Evolutionary conservation across 2,113 vertebrate species (phyloP).

Genomic region (Tragelaphus scriptus): DNA sequence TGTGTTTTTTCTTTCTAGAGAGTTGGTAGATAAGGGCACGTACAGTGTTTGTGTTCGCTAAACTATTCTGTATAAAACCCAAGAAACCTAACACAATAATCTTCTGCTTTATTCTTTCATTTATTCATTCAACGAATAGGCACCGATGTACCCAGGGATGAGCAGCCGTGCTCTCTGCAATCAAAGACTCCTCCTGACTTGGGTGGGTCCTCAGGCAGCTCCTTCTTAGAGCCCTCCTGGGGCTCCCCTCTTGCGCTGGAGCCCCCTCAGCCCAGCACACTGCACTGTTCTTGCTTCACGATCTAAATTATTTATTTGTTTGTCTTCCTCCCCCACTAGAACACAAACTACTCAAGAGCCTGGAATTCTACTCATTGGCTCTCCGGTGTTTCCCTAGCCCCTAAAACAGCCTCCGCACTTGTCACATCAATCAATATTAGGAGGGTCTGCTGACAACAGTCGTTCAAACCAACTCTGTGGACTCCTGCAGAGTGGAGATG

Average conservation of each 20-base stretch:
- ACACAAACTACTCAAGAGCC: background rate
- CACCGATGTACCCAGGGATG: background rate
- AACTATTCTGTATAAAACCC: background rate
- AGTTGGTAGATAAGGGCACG: background rate
- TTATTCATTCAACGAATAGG: background rate
- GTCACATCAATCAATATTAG: background rate
- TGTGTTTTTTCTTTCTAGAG: background rate
- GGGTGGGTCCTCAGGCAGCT: background rate
- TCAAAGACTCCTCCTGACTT: background rate
- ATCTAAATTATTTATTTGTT: background rate
- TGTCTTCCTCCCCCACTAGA: background rate
- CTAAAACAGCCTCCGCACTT: background rate
- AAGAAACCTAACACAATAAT: background rate
- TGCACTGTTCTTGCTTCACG: background rate
- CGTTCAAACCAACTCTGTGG: background rate
- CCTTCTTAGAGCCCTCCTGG: background rate
- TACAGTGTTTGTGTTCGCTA: background rate
- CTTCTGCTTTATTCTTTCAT: background rate
- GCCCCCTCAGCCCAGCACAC: background rate
- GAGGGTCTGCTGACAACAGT: background rate
- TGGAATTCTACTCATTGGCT: background rate
- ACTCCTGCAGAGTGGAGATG: background rate
- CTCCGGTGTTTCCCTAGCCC: background rate
- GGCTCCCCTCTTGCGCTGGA: background rate
- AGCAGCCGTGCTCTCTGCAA: background rate